These are phyloP conservation scores for Bombus fervidus DNA, from an alignment of 1,140 invertebrate species.

Conservation along the genomic window DNA sequence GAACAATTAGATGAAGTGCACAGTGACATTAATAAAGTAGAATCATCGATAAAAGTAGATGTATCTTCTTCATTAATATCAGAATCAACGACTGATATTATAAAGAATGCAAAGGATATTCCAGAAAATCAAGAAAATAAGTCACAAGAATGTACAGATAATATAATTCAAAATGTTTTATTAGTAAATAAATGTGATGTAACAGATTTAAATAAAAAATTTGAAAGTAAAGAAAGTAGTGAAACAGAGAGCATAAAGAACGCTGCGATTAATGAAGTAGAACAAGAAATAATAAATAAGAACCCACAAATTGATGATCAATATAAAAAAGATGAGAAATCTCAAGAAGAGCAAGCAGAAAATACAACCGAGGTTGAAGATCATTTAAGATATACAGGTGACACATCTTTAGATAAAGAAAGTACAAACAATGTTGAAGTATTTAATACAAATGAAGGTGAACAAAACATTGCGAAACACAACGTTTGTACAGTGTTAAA, in stretches of 20 bases:
- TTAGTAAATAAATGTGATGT: background rate
- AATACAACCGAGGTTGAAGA: background rate
- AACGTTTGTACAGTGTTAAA: constrained; percentile 39
- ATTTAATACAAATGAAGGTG: background rate
- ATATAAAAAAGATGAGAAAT: background rate
- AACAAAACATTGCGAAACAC: constrained; percentile 15
- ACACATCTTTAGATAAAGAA: background rate
- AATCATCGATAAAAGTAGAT: background rate
- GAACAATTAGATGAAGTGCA: constrained; percentile 46
- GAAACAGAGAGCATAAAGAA: background rate
- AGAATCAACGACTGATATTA: background rate
- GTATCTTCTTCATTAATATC: background rate
- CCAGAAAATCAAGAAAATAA: constrained; percentile 11
- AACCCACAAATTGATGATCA: background rate
- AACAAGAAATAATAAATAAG: background rate
- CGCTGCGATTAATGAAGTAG: background rate
- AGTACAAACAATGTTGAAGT: constrained; percentile 37
- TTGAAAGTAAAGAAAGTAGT: background rate
- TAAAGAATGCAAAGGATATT: background rate
- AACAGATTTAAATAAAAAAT: background rate
- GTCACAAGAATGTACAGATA: background rate
- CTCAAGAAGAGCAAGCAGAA: background rate
- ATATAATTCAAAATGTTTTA: background rate
- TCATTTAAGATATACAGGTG: background rate
- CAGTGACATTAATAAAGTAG: background rate